Evolutionary conservation across 2,113 vertebrate species (phyloP), one percentile per base, ranked within the genome.

Genomic region (Edolisoma coerulescens): DNA sequence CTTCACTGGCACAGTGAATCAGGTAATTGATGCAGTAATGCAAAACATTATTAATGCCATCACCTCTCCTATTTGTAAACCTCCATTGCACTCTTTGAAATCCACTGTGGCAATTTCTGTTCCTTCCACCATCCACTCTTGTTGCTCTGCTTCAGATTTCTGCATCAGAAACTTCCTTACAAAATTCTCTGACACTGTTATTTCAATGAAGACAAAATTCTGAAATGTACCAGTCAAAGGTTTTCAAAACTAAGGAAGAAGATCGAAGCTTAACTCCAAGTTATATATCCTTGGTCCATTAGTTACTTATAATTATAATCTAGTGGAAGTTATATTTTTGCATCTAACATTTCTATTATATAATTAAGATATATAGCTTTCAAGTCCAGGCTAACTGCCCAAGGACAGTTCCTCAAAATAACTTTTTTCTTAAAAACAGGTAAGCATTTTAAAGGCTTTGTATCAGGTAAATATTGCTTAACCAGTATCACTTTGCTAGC

Each of bases 11-110:
- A 91, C 18, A 59, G 32, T 54, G 84, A 94, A 83, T 57, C 81
- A 95, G 64, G 89, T 94, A 96, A 97, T 93, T 96, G 93, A 97
- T 95, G 82, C 87, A 89, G 65, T 52, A 92, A 95, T 74, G 77
- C 77, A 94, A 97, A 93, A 79, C 50, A 49, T 93, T 89, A 94
- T 95, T 96, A 97, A 97, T 95, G 69, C 22, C 71, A 69, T 88
- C 94, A 74, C 61, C 68, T 87, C 87, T 79, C 74, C 70, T 96
- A 71, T 94, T 79, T 95, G 50, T 26, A 95, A 87, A 78, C 37
- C 56, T 81, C 94, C 69, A 49, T 19, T 42, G 67, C 28, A 93
- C 76, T 41, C 74, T 95, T 80, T 89, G 71, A 96, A 97, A 97
- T 68, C 49, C 33, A 37, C 27, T 26, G 13, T 65, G 92, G 64